phyloP scores from a whole-genome alignment of 2,113 vertebrate genomes.

The Atractosteus spatula region DNA sequence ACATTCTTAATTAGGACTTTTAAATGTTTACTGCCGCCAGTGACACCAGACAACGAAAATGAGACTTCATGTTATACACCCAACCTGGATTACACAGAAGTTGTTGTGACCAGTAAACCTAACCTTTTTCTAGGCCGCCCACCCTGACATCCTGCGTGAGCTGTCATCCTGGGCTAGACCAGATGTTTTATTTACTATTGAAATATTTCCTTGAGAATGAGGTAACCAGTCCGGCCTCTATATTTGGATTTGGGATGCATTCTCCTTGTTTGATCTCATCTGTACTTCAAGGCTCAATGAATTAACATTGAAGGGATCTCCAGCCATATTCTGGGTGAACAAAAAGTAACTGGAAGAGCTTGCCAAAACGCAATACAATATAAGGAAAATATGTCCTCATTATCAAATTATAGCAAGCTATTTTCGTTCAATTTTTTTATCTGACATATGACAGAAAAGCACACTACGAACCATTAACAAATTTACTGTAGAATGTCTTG shows the following conservation, averaged over 20 bases:
- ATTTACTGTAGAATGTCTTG: conserved; percentile 13
- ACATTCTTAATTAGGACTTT: background rate
- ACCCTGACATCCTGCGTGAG: conserved; percentile 23
- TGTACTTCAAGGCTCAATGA: conserved; percentile 20
- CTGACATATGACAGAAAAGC: conserved; percentile 12
- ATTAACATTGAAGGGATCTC: conserved; percentile 16
- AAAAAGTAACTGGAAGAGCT: conserved; percentile 7
- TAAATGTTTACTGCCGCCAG: background rate
- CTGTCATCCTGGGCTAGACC: conserved; percentile 11
- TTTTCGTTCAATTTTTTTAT: conserved; percentile 17
- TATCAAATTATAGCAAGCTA: conserved; percentile 7
- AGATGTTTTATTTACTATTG: conserved; percentile 34
- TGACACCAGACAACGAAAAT: background rate
- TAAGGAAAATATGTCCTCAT: conserved; percentile 14
- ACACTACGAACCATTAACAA: background rate
- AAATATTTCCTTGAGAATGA: conserved; percentile 29
- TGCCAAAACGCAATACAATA: conserved; percentile 14
- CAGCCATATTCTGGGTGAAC: conserved; percentile 17
- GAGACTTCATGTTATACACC: background rate
- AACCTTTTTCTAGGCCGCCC: conserved; percentile 17
- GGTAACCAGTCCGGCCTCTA: conserved; percentile 25
- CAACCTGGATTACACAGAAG: background rate
- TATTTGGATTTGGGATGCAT: conserved; percentile 42
- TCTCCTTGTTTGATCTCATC: conserved; percentile 35
- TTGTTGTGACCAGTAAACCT: background rate